Base-by-base conservation (phyloP, 1,140 invertebrate species). In the Diachasma alloeum region DNA sequence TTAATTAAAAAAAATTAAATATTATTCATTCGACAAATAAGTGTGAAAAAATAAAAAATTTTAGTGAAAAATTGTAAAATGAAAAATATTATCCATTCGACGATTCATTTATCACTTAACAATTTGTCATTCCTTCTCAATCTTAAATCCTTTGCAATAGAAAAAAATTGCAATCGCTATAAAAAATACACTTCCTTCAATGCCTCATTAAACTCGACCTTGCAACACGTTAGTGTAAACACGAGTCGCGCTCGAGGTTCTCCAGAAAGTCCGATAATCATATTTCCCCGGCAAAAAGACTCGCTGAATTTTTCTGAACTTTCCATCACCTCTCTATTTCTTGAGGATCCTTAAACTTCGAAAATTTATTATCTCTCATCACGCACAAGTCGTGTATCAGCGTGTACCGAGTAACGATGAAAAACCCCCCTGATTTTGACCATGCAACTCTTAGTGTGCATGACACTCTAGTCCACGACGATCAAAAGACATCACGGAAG, bases 401-500 rank as follows among this genome's bases (percentile, higher is more conserved):
- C 24, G 19, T 63, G 59, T 63, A 31, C 59, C 59, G 11, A 56
- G 19, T 56, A 4, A 31, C 3, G 59, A 24, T 24, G 4, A 4
- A 4, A 63, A 26, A 1, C 13, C 13, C 24, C 24, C 4, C 4
- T 13, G 11, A 63, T 63, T 63, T 31, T 26, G 19, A 13, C 24
- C 22, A 24, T 63, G 59, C 19, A 63, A 63, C 24, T 6, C 13
- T 9, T 26, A 26, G n/a, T 63, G 2, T 63, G 59, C 9, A 63
- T 63, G 59, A 63, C 24, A 63, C 4, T 59, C 11, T 5, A n/a
- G 19, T 19, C 19, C 42, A 39, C 39, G 5, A 48, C 19, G 19
- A 72, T 56, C 42, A 72, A 46, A 72, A 36, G 42, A 46, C 69
- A 44, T 70, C 37, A 72, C 69, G 69, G 15, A 56, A 44, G 42